phyloP scores from a whole-genome alignment of 2,113 vertebrate species.

The Leptosomus discolor region DNA sequence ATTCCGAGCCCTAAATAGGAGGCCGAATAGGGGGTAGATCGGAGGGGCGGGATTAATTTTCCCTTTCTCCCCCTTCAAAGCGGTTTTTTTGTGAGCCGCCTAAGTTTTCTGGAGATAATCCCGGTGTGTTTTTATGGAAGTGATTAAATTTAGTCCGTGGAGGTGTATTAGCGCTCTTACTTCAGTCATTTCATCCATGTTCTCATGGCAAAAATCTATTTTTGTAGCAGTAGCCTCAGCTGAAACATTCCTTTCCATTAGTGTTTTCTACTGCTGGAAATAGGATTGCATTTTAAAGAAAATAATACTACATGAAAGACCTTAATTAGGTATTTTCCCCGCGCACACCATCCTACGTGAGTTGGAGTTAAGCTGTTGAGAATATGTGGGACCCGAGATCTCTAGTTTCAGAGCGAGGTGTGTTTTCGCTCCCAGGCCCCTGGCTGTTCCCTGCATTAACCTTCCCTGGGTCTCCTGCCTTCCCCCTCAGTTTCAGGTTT shows the following conservation, averaged over 20 bases:
- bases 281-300: no score
- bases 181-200: neutral
- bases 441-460: neutral
- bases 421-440: neutral
- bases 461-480: rapidly evolving
- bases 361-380: neutral
- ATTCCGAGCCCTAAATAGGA: rapidly evolving
- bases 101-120: no score
- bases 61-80: neutral
- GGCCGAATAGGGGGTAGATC: rapidly evolving
- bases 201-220: neutral
- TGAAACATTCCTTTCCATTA: no score
- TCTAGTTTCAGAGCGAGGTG: neutral
- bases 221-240: neutral
- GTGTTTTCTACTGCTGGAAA: no score
- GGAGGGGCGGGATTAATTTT: rapidly evolving
- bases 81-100: neutral
- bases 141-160: neutral
- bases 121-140: neutral
- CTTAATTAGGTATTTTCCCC: neutral
- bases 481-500: neutral
- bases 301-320: neutral
- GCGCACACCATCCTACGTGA: rapidly evolving
- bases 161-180: neutral
- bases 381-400: neutral